Base-by-base conservation (phyloP, 2,113 vertebrate species). In the Synodontis membranacea region DNA sequence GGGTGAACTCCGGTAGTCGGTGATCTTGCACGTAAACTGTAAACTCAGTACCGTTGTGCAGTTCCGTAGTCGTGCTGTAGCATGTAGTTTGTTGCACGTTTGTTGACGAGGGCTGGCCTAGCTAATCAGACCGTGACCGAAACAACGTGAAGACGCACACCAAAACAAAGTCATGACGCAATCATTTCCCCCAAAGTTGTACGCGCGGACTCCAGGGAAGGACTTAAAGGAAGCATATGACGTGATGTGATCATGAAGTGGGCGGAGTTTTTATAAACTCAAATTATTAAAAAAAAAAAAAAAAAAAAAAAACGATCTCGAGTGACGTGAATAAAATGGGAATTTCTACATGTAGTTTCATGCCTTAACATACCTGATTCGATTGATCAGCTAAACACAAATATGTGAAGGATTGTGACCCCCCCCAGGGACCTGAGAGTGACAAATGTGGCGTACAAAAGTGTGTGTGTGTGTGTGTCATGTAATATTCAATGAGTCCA, bases 391-490 rank as follows among this genome's bases (percentile, higher is more conserved):
- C 11, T 14, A 42, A 42, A 44, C 12, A 28, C 42, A n/a, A 19
- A n/a, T 15, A 0, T n/a, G 28, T 76, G 74, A 50, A 19, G 15
- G 14, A 46, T 28, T 46, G 72, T 75, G 72, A n/a, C 48, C 46
- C 76, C n/a, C 25, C 14, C 6, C 1, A 52, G 46, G 75, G 9
- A 52, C 15, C 5, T 21, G n/a, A 17, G 75, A 5, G 3, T 34
- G 28, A 31, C 75, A 52, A 78, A 79, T 34, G 25, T n/a, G 52
- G 52, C 3, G 37, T 81, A 31, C 56, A 64, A 28, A 62, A 64
- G 54, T 76, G 52, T 39, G 39, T 70, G 48, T 78, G 75, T 80
- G 78, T 84, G 48, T 74, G 34, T 44, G 19, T 64, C 11, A 37
- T 86, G 34, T 23, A 46, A 46, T 66, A 44, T 64, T 31, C 17